phyloP scores from a whole-genome alignment of 2,113 vertebrate genomes.

The Axis porcinus region DNA sequence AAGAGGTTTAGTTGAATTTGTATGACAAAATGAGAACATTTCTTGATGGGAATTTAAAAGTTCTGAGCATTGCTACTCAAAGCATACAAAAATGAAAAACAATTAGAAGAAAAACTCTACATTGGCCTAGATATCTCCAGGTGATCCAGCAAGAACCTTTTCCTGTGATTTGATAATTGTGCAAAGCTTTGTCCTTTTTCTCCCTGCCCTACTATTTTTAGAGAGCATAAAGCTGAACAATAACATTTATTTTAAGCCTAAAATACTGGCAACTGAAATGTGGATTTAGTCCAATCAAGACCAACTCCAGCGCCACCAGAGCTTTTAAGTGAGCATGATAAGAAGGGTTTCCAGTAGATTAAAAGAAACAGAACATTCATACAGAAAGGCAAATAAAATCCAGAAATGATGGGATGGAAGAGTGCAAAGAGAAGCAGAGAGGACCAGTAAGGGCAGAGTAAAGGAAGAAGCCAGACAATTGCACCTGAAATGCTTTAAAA shows the following conservation, averaged over 20 bases:
- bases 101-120: neutral
- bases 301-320: neutral
- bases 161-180: neutral
- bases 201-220: neutral
- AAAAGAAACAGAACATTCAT: neutral
- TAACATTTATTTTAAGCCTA: neutral
- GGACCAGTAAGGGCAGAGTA: neutral
- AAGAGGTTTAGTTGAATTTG: neutral
- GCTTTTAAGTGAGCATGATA: neutral
- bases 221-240: neutral
- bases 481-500: neutral
- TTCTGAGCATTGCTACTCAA: neutral
- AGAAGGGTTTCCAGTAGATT: neutral
- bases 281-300: slow-evolving; percentile 15
- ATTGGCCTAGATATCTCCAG: neutral
- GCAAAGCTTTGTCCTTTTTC: neutral
- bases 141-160: neutral
- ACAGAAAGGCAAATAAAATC: neutral
- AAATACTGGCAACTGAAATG: slow-evolving; percentile 1
- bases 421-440: neutral
- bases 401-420: neutral
- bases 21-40: neutral
- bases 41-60: neutral
- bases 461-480: neutral
- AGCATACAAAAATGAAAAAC: neutral